A percentile compares a stretch with the other conserved stretches of the same genome.
These are phyloP conservation scores for Phaethornis superciliosus DNA, from an alignment of 2,113 vertebrate species.

Conservation along the genomic window DNA sequence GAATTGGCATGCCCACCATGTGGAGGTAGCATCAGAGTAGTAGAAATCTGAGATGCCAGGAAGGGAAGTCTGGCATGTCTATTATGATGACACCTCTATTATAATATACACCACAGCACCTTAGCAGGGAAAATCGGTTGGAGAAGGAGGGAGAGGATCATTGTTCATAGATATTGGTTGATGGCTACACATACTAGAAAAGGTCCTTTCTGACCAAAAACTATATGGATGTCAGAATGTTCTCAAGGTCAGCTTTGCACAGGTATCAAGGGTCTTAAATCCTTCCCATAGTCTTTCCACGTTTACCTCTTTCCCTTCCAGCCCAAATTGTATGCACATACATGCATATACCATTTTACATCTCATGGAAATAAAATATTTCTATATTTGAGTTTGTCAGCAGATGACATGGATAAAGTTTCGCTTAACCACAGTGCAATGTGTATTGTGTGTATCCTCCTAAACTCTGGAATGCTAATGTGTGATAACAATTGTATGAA, in stretches of 20 bases:
- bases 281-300: rapidly evolving
- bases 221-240: neutral
- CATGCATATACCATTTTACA: neutral
- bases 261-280: neutral
- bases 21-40: neutral
- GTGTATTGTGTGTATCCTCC: neutral
- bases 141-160: neutral
- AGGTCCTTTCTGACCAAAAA: neutral
- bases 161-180: neutral
- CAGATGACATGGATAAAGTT: neutral
- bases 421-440: neutral
- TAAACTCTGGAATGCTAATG: neutral
- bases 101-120: neutral
- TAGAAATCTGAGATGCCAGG: neutral
- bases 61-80: neutral
- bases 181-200: neutral
- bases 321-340: neutral
- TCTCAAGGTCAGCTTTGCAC: neutral
- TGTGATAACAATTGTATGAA: rapidly evolving
- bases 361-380: neutral
- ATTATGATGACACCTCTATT: neutral
- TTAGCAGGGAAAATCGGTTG: neutral
- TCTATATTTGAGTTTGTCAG: neutral
- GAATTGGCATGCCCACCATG: neutral
- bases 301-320: neutral